phyloP scores from a whole-genome alignment of 1,140 invertebrate genomes.

The Proales similis region DNA sequence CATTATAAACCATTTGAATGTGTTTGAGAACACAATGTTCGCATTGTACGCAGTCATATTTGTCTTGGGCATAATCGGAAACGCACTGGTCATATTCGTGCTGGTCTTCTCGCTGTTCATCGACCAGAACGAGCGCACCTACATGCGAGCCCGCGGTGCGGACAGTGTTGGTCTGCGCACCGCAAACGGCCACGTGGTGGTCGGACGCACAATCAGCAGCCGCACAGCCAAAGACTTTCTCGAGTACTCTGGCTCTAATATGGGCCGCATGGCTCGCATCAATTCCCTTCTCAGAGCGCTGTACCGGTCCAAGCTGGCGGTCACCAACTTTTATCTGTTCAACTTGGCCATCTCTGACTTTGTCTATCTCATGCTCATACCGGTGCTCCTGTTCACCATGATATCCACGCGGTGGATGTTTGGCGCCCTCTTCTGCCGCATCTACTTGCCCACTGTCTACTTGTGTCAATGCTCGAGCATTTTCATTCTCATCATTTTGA shows the following conservation, averaged over 20 bases:
- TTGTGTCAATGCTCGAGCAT: constrained; percentile 37
- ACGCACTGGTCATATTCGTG: constrained; percentile 22
- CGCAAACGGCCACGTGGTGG: neutral
- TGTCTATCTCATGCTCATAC: constrained; percentile 30
- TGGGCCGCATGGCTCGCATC: neutral
- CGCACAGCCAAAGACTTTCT: neutral
- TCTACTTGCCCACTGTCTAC: constrained; percentile 19
- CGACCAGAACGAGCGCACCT: neutral
- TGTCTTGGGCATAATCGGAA: constrained; percentile 32
- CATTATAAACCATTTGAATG: neutral
- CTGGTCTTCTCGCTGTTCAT: neutral
- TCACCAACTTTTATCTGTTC: constrained; percentile 31
- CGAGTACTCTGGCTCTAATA: neutral
- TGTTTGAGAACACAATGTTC: neutral
- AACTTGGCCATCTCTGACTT: constrained; percentile 24
- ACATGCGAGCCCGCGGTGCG: neutral
- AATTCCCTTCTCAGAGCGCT: neutral
- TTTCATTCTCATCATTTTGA: constrained; percentile 28
- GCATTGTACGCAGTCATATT: constrained; percentile 31
- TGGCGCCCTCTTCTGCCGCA: constrained; percentile 5
- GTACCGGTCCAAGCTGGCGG: constrained; percentile 14
- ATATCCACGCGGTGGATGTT: neutral
- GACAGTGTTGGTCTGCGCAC: neutral
- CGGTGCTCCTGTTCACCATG: constrained; percentile 5
- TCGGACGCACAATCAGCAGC: neutral